Evolutionary conservation across 2,113 vertebrate genomes (phyloP), one percentile per base, ranked within the genome.

Genomic region (Upupa epops): DNA sequence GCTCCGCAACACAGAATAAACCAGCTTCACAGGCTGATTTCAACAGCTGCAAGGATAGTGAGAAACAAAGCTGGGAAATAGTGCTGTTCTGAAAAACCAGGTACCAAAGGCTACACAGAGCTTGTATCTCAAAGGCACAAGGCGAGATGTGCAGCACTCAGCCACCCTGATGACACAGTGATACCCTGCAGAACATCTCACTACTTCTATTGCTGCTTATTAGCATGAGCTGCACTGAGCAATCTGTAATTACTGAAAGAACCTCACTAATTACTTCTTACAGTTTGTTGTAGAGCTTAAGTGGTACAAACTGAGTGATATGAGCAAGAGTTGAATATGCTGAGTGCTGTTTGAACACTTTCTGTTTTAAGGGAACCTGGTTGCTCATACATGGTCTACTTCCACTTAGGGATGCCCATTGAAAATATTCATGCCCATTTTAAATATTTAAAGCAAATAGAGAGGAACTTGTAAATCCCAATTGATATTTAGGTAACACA

Each of bases 71-170:
- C 48, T 52, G 55, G 48, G 59, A 59, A 89, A 61, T 1, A 14
- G 8, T 2, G 5, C 29, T 17, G 13, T 22, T 68, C 21, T 36
- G 22, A 54, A 49, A 59, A 77, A 56, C 26, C 15, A 18, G 22
- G 6, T 2, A 13, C 19, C 12, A 10, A 71, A 45, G 49, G 49
- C 36, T 52, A n/a, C 37, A 4, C 12, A 31, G 71, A 36, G 31
- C 18, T 80, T 5, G 10, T 2, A 1, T 10, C 32, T 51, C 0
- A 0, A 12, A 34, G 69, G 40, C 66, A 76, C 3, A 8, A 55
- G 52, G 74, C 0, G 15, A 78, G 83, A 31, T 11, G 29, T 11
- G 42, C 49, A 12, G 66, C 29, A 42, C 42, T 54, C 0, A 3
- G 24, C 24, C 0, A 3, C 24, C 5, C 0, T 1, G 2, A 40